Evolutionary conservation across 2,113 vertebrate genomes (phyloP).

Genomic region (Cyphomyrus plagiostoma): DNA sequence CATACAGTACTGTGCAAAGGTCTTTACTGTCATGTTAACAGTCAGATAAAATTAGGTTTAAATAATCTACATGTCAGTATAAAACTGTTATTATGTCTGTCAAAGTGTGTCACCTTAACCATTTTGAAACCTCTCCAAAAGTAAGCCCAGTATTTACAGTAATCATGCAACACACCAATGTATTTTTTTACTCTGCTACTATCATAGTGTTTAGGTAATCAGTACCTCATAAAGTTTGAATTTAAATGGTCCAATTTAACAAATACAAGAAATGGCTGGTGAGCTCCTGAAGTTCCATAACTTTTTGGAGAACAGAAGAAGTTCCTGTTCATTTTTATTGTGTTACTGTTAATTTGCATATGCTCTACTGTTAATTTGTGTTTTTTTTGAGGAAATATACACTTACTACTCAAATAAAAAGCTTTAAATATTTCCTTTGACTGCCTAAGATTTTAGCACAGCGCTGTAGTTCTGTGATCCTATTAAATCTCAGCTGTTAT

Average conservation of each 20-base stretch:
- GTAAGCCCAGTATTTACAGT: neutral
- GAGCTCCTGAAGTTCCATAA: neutral
- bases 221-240: neutral
- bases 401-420: neutral
- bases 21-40: neutral
- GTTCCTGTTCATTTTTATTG: neutral
- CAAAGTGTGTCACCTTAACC: neutral
- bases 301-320: neutral
- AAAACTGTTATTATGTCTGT: neutral
- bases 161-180: neutral
- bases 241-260: neutral
- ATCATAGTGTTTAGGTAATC: neutral
- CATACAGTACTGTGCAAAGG: neutral
- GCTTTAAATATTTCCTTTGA: neutral
- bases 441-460: neutral
- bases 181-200: neutral
- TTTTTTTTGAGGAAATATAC: neutral
- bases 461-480: neutral
- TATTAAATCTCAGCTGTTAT: constrained; percentile 26
- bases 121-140: neutral
- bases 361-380: neutral
- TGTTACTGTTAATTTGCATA: neutral
- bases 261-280: neutral
- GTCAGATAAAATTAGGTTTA: neutral
- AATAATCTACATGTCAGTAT: neutral